Evolutionary conservation across 2,888 invertebrate species (phyloP), one percentile per base, ranked within the genome.

Genomic region (Tiliacea aurago): DNA sequence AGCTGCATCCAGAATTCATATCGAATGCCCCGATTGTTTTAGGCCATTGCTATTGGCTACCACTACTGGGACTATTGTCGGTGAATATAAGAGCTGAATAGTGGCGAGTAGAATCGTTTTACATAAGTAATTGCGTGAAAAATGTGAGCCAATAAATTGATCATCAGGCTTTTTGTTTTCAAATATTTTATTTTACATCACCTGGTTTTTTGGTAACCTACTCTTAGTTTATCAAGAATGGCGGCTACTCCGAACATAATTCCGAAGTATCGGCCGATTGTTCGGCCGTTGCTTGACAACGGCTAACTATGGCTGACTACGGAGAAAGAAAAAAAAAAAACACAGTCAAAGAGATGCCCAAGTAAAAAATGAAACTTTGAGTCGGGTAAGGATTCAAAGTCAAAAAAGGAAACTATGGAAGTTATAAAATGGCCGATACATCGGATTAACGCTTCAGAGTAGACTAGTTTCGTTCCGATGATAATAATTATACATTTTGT

Each of bases 21-120:
- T 81, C 71, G 81, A 67, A 73, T 69, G 59, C 70, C 28, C 41
- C 68, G 71, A 84, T 86, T 86, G 83, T 87, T 85, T 85, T 73
- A 79, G 80, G 70, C 65, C 74, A 70, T 73, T 43, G 61, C 66
- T 63, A 67, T 76, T 75, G 51, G 69, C 13, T 67, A n/a, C 18
- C 43, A 45, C 23, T 59, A 41, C 65, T 33, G 59, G 47, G 59
- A 72, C 63, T 68, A 76, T 64, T 73, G 61, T n/a, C 23, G 47
- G 23, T 56, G 55, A 56, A 80, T 67, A 65, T 43, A 37, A 33
- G 13, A 45, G 28, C 28, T 76, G 9, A 66, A 59, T 62, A 45
- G 20, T 37, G 4, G 20, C 15, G 53, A 10, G 2, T 3, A 56
- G 18, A 37, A 73, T 55, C n/a, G 43, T 33, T 45, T 37, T 15